Evolutionary conservation across 2,888 invertebrate genomes (phyloP).

Genomic region (Halictus quadricinctus): DNA sequence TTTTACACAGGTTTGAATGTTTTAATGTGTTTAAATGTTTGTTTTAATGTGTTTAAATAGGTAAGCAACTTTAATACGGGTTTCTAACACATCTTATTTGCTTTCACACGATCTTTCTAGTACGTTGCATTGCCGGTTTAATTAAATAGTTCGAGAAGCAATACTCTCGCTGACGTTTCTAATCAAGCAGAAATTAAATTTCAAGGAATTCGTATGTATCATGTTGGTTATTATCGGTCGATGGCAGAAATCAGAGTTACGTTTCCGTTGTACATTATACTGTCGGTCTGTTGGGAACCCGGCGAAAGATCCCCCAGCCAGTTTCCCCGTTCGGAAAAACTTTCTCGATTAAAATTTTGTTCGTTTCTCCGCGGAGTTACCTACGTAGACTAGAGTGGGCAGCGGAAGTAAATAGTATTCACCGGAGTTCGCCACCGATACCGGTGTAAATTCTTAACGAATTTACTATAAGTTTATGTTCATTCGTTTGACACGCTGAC

Average conservation of each 20-base stretch:
- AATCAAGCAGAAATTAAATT: neutral
- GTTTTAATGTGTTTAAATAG: no score
- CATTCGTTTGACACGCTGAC: slow-evolving; percentile 16
- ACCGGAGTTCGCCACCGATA: slow-evolving; percentile 51
- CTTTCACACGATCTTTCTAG: no score
- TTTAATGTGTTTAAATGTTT: no score
- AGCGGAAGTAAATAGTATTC: slow-evolving; percentile 54
- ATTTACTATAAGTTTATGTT: slow-evolving; percentile 65
- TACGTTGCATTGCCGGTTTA: no score
- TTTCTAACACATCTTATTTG: no score
- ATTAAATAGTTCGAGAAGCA: no score
- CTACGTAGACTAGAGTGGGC: slow-evolving; percentile 31
- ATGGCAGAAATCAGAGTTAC: slow-evolving; percentile 1
- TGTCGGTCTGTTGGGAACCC: slow-evolving; percentile 15
- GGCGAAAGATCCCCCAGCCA: slow-evolving; percentile 43
- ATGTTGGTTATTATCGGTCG: slow-evolving; percentile 1
- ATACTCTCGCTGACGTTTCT: neutral
- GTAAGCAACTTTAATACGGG: no score
- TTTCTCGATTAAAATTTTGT: slow-evolving; percentile 80
- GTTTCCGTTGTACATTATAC: neutral
- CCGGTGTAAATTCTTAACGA: slow-evolving; percentile 69
- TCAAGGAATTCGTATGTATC: neutral
- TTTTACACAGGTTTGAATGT: no score
- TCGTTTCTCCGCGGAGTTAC: slow-evolving; percentile 68
- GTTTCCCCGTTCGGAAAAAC: slow-evolving; percentile 66